Conservation (phyloP, 2,113 vertebrate genomes). For the Gyps fulvus region DNA sequence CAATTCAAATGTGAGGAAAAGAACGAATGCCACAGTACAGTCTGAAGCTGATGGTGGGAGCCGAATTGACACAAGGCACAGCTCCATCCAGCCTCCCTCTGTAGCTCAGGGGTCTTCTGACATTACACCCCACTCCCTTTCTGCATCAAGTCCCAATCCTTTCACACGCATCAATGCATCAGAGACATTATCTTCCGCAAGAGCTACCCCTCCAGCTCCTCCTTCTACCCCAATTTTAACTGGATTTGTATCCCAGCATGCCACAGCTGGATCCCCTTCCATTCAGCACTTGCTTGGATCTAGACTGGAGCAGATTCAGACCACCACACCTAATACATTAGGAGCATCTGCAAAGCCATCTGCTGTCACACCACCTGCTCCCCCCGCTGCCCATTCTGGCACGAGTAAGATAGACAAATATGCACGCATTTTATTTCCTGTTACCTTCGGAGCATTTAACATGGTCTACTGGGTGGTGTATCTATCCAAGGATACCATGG, state of each 20-base stretch:
- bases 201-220: constrained; percentile 75
- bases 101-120: constrained; percentile 74
- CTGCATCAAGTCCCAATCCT: constrained; percentile 86
- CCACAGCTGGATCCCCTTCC: constrained; percentile 71
- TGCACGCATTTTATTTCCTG: constrained; percentile 96
- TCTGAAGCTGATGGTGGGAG: constrained; percentile 72
- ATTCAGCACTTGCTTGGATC: constrained; percentile 84
- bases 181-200: constrained; percentile 79
- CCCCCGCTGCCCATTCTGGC: constrained; percentile 77
- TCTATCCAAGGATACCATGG: constrained; percentile 96
- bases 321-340: constrained; percentile 75
- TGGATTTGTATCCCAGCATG: constrained; percentile 69
- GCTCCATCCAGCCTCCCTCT: constrained; percentile 67
- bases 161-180: constrained; percentile 83
- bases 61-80: constrained; percentile 79
- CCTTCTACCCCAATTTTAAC: constrained; percentile 82
- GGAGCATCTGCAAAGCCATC: constrained; percentile 76
- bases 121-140: constrained; percentile 71
- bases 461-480: constrained; percentile 99
- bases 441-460: constrained; percentile 97
- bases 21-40: constrained; percentile 81
- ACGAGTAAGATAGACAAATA: constrained; percentile 99
- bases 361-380: constrained; percentile 66
- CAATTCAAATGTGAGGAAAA: constrained; percentile 91
- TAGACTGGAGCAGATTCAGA: constrained; percentile 87